phyloP scores from a whole-genome alignment of 2,113 vertebrate species.

The Lepus timidus region DNA sequence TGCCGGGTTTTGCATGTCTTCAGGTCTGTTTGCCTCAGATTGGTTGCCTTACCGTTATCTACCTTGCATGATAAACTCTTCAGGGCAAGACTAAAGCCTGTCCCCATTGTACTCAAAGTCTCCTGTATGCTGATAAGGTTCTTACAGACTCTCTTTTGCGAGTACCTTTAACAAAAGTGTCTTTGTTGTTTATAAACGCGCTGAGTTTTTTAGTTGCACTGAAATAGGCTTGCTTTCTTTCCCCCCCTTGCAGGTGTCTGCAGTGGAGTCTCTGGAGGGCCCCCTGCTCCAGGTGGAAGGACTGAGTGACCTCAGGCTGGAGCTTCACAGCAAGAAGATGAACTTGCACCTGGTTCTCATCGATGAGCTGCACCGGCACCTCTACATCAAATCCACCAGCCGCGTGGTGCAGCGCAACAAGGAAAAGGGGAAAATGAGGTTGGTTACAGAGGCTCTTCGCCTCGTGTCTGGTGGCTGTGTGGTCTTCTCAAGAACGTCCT shows the following conservation, averaged over 20 bases:
- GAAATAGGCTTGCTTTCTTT: background rate
- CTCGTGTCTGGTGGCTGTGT: background rate
- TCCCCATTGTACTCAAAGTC: background rate
- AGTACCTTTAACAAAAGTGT: background rate
- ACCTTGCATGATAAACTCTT: background rate
- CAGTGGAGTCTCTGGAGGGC: conserved; percentile 95
- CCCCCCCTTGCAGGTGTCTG: conserved; percentile 91
- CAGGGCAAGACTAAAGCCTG: background rate
- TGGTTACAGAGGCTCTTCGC: conserved; percentile 10
- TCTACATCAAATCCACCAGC: conserved; percentile 98
- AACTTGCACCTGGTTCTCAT: conserved; percentile 98
- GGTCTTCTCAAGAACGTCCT: background rate
- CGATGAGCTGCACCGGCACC: conserved; percentile 96
- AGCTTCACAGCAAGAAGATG: conserved; percentile 99
- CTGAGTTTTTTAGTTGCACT: background rate
- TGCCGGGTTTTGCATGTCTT: background rate
- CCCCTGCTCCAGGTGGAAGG: conserved; percentile 97
- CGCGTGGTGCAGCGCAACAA: conserved; percentile 92
- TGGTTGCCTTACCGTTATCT: background rate
- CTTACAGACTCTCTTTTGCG: background rate
- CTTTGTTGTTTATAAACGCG: background rate
- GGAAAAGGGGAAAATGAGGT: conserved; percentile 90
- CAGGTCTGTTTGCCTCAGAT: background rate
- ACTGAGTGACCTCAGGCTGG: conserved; percentile 95
- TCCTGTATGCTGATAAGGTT: background rate